A percentile compares a stretch with the other conserved stretches of the same genome.
These are phyloP conservation scores for Leptopilina myrica DNA, from an alignment of 2,888 invertebrate species.

Conservation along the genomic window DNA sequence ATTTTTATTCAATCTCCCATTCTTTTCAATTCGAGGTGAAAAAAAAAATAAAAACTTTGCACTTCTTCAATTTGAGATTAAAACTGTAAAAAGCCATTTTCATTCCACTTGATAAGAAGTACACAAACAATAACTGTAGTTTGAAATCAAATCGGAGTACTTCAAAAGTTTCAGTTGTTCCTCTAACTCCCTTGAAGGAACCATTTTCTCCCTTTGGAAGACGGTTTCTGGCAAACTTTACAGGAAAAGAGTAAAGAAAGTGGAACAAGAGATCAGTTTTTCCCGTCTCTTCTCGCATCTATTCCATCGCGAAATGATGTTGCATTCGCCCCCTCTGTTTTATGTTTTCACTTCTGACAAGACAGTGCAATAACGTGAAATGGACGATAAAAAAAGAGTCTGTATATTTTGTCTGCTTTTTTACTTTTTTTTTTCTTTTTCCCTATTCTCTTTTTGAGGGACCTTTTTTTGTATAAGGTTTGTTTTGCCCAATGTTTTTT, in stretches of 20 bases:
- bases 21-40: background rate
- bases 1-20: slow-evolving; percentile 11
- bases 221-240: slow-evolving; percentile 22
- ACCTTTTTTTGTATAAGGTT: too few relatives aligned
- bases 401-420: slow-evolving; percentile 11
- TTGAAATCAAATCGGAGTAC: slow-evolving; percentile 21
- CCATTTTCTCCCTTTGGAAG: slow-evolving; percentile 9
- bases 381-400: slow-evolving; percentile 13
- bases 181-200: slow-evolving; percentile 9
- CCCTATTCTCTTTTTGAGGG: background rate
- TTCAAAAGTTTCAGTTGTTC: slow-evolving; percentile 31
- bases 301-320: slow-evolving; percentile 23
- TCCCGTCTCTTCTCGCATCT: slow-evolving; percentile 1
- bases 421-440: background rate
- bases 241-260: slow-evolving; percentile 20
- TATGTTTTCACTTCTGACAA: slow-evolving; percentile 28
- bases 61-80: slow-evolving; percentile 4
- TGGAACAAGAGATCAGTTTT: slow-evolving; percentile 22
- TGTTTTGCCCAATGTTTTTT: too few relatives aligned
- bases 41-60: background rate
- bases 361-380: slow-evolving; percentile 24
- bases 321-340: background rate
- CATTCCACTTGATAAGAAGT: slow-evolving; percentile 1
- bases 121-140: slow-evolving; percentile 22
- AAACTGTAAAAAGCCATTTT: slow-evolving; percentile 10